A percentile compares a stretch with the other conserved stretches of the same genome.
These are phyloP conservation scores for Bradysia coprophila DNA, from an alignment of 1,140 invertebrate genomes.

Conservation along the genomic window DNA sequence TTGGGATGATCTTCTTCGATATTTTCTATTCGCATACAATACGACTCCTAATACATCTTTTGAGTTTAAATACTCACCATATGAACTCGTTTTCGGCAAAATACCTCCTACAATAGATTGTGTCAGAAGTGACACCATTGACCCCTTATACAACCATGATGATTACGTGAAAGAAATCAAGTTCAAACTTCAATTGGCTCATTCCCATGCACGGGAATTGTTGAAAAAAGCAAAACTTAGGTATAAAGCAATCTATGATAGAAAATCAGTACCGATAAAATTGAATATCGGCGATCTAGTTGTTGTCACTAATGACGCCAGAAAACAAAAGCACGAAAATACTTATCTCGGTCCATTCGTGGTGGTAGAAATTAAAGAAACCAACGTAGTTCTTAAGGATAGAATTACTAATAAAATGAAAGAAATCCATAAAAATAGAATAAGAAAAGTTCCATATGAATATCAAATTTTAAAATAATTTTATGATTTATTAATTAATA, in stretches of 20 bases:
- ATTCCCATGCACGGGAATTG: neutral
- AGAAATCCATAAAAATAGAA: neutral
- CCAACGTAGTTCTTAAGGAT: neutral
- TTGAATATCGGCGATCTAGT: neutral
- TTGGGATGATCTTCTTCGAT: constrained; percentile 3
- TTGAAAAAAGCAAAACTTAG: neutral
- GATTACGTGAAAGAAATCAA: constrained; percentile 6
- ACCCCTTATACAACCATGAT: constrained; percentile 6
- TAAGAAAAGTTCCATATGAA: no score
- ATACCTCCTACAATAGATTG: constrained; percentile 1
- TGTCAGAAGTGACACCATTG: constrained; percentile 2
- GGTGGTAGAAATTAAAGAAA: neutral
- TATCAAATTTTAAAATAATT: no score
- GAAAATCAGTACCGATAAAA: neutral
- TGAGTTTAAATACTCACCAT: constrained; percentile 6
- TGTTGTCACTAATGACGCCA: neutral
- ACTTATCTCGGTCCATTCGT: neutral
- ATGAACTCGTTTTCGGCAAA: constrained; percentile 8
- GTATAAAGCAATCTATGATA: neutral
- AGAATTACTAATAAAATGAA: neutral
- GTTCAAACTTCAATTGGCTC: constrained; percentile 4
- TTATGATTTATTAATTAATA: no score
- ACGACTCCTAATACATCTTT: constrained; percentile 1
- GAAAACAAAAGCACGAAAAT: neutral
- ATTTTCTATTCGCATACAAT: constrained; percentile 3